phyloP scores from a whole-genome alignment of 2,888 invertebrate genomes.

The Agriopis marginaria region DNA sequence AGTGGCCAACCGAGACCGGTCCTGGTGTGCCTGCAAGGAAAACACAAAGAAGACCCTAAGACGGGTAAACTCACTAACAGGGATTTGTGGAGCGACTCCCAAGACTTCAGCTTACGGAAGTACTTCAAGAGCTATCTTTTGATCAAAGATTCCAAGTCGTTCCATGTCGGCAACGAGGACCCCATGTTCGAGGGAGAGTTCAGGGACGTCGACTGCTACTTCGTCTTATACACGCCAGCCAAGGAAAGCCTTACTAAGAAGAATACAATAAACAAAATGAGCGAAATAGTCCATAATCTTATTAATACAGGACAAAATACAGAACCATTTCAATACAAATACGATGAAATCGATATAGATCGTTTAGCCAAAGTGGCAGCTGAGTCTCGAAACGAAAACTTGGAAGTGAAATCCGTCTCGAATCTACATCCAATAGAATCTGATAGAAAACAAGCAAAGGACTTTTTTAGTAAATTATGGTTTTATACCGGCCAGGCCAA shows the following conservation, averaged over 20 bases:
- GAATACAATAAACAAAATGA: conserved; percentile 23
- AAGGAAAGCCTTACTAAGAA: conserved; percentile 35
- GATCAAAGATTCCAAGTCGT: conserved; percentile 51
- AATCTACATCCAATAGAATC: conserved; percentile 22
- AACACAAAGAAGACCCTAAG: conserved; percentile 54
- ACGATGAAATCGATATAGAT: conserved; percentile 44
- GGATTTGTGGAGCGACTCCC: conserved; percentile 45
- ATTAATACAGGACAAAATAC: conserved; percentile 45
- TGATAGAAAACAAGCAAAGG: not conserved
- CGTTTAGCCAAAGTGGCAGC: conserved; percentile 47
- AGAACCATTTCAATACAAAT: conserved; percentile 52
- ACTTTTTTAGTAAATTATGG: not conserved
- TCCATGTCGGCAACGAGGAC: conserved; percentile 44
- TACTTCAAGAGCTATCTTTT: conserved; percentile 57
- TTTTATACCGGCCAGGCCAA: conserved; percentile 1
- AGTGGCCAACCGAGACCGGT: conserved; percentile 39
- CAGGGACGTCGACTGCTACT: conserved; percentile 49
- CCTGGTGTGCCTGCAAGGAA: conserved; percentile 55
- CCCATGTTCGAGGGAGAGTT: conserved; percentile 53
- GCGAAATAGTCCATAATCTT: conserved; percentile 46
- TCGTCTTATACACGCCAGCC: conserved; percentile 56
- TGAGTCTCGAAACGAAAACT: conserved; percentile 23
- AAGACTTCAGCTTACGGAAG: conserved; percentile 52
- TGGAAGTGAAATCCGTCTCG: not conserved
- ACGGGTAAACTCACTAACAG: conserved; percentile 50